phyloP scores from a whole-genome alignment of 2,113 vertebrate genomes.

The Reinhardtius hippoglossoides region DNA sequence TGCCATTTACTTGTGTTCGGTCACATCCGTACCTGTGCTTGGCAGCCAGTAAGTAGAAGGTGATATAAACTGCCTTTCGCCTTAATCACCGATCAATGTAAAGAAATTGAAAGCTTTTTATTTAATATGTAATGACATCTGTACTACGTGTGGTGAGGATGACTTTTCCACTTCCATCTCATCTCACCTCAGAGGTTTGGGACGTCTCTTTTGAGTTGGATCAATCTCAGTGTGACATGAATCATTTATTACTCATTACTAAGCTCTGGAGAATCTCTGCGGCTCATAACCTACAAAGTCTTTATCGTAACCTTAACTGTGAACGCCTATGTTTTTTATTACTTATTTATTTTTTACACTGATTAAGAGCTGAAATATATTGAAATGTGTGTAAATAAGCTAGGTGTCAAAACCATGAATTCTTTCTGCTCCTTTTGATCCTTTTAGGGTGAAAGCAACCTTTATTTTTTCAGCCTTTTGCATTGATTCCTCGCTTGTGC shows the following conservation, averaged over 20 bases:
- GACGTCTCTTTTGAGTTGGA: too few species aligned
- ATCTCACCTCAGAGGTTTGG: too few species aligned
- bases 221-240: not conserved
- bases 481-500: not conserved
- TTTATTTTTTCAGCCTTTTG: not conserved
- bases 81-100: conserved; percentile 28
- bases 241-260: not conserved
- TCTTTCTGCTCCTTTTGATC: not conserved
- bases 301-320: too few species aligned
- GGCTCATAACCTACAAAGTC: too few species aligned
- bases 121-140: not conserved
- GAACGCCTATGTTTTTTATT: too few species aligned
- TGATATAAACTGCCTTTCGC: conserved; percentile 35
- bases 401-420: not conserved
- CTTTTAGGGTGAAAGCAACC: not conserved
- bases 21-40: not conserved
- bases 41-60: not conserved
- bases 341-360: not conserved
- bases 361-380: conserved; percentile 24
- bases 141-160: too few species aligned
- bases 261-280: not conserved
- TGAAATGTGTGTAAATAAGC: not conserved
- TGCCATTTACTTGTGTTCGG: conserved; percentile 33
- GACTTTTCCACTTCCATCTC: too few species aligned
- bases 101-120: conserved; percentile 1